Evolutionary conservation across 1,140 invertebrate genomes (phyloP), one percentile per base, ranked within the genome.

Genomic region (Galendromus occidentalis): DNA sequence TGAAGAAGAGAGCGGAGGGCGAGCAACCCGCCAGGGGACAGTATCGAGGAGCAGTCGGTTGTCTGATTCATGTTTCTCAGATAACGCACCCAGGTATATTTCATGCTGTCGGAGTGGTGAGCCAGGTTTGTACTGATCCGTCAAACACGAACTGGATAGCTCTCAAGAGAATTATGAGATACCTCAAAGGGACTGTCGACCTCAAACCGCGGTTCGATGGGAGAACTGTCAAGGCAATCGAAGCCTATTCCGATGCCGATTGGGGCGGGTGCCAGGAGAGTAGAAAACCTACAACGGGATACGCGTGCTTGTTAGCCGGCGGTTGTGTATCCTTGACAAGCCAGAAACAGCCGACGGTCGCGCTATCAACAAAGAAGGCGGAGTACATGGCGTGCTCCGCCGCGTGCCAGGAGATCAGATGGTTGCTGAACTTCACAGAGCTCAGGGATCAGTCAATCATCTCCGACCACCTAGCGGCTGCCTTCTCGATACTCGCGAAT

Each of bases 41-140:
- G n/a, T n/a, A n/a, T n/a, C n/a, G n/a, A n/a, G n/a, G n/a, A n/a
- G n/a, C n/a, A n/a, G n/a, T n/a, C n/a, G n/a, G n/a, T n/a, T n/a
- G n/a, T n/a, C n/a, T n/a, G n/a, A n/a, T n/a, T n/a, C n/a, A n/a
- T n/a, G n/a, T n/a, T n/a, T n/a, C n/a, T n/a, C n/a, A 69, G 79
- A 79, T 67, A 0, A 79, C 76, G 17, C 66, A 77, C 22, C 78
- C 79, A 47, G 78, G 79, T 68, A 77, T 80, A 30, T 63, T 75
- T 1, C 77, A 69, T 70, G 71, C 76, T 33, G 75, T 79, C 0
- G 74, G 72, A 67, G 73, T 72, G 42, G 68, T 79, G 20, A 76
- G 75, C 66, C 77, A 78, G 68, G 79, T 77, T 66, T 74, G 76
- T 69, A 72, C 28, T 14, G 33, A 65, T 25, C 68, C 64, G n/a